Evolutionary conservation across 1,140 invertebrate species (phyloP), one percentile per base, ranked within the genome.

Genomic region (Laupala kohalensis): DNA sequence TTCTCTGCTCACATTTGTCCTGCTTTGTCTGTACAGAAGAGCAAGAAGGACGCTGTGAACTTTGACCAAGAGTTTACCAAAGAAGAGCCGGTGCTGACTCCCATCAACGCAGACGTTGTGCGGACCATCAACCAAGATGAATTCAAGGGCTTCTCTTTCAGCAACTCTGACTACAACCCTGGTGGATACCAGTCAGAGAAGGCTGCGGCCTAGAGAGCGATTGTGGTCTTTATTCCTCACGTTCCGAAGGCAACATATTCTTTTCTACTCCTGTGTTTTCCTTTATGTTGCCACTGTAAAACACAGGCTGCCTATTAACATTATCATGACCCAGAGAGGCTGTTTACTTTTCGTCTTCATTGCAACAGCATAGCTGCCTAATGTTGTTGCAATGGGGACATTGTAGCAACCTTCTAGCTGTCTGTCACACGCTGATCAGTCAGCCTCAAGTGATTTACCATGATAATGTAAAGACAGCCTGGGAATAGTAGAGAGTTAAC

Each of bases 1-100:
- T n/a, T n/a, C n/a, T n/a, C n/a, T n/a, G n/a, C n/a, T n/a, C n/a
- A n/a, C n/a, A n/a, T n/a, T n/a, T 5, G 23, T 64, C 67, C 70
- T 76, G 67, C 74, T 74, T 75, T 77, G 75, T 74, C 78, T 77
- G 86, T 86, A 30, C 85, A 99, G 97, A 97, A 96, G 91, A 95
- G 90, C 80, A 92, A 95, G 84, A 94, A 94, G 79, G 97, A 99
- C 83, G 96, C 96, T 64, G 88, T 95, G 75, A 99, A 99, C 85
- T 99, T 99, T 84, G 97, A 99, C 83, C 89, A 96, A 15, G 97
- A 99, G 85, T 99, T 99, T 81, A 99, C 97, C 6, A 95, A 95
- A 81, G 97, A 99, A 83, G 96, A 99, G 76, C 96, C 97, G 5
- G 87, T 92, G 24, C 84, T 99, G 71, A 99, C 97, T 24, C 97